These are phyloP conservation scores for Blennius ocellaris DNA, from an alignment of 2,113 vertebrate genomes.

Conservation along the genomic window DNA sequence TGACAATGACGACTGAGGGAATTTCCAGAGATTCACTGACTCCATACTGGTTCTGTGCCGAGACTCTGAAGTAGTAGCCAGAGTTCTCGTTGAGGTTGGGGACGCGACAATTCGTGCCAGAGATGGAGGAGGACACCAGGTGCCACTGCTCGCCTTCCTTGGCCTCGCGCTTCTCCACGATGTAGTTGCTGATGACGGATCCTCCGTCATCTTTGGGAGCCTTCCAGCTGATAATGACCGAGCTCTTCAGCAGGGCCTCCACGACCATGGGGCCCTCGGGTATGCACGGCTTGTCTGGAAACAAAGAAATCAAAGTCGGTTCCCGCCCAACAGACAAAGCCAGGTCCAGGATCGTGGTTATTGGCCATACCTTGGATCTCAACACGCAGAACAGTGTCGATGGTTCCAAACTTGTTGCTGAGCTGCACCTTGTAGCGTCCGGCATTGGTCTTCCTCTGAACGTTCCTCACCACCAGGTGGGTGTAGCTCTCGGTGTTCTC, in stretches of 20 bases:
- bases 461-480: conserved; percentile 95
- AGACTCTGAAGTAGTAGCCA: conserved; percentile 98
- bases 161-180: conserved; percentile 96
- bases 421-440: conserved; percentile 98
- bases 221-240: conserved; percentile 97
- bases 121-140: conserved; percentile 94
- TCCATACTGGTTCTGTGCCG: conserved; percentile 95
- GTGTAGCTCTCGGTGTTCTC: conserved; percentile 98
- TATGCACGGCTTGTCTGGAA: conserved; percentile 93
- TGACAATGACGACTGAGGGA: conserved; percentile 92
- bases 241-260: conserved; percentile 94
- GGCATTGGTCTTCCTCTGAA: conserved; percentile 92
- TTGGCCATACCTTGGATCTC: conserved; percentile 94
- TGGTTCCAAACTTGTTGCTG: conserved; percentile 92
- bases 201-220: conserved; percentile 94
- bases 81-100: conserved; percentile 93
- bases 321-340: too few relatives aligned
- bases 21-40: conserved; percentile 95
- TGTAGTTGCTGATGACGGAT: conserved; percentile 95
- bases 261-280: conserved; percentile 93
- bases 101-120: conserved; percentile 93
- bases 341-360: too few relatives aligned
- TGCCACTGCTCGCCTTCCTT: conserved; percentile 96
- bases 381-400: conserved; percentile 91
- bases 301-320: background rate